Conservation (phyloP, 2,797 vertebrate genomes). For the Peromyscus nudipes region DNA sequence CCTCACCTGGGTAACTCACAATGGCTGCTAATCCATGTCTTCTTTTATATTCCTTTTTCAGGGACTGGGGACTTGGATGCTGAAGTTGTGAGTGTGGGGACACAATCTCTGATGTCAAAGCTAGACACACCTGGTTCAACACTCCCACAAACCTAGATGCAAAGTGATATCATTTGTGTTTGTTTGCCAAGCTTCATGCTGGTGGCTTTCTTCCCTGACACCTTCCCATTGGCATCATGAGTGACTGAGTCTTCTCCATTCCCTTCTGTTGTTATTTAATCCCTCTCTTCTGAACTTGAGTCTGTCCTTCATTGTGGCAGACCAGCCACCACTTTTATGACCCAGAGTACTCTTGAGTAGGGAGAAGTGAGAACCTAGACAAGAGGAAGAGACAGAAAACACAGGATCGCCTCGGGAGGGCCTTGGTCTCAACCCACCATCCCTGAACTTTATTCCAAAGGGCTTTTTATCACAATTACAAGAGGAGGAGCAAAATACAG, state of each 20-base stretch:
- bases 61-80: background rate
- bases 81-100: background rate
- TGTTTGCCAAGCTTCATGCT: background rate
- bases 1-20: background rate
- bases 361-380: too few relatives aligned
- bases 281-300: background rate
- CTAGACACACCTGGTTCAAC: background rate
- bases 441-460: too few relatives aligned
- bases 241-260: background rate
- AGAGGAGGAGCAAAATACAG: too few relatives aligned
- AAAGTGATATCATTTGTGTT: background rate
- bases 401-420: too few relatives aligned
- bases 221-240: background rate
- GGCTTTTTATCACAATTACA: too few relatives aligned
- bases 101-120: background rate
- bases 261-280: background rate
- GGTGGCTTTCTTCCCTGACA: background rate
- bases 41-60: background rate
- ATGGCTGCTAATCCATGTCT: background rate
- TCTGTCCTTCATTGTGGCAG: background rate
- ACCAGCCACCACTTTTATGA: too few relatives aligned
- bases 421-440: too few relatives aligned
- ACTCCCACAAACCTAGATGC: background rate
- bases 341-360: too few relatives aligned
- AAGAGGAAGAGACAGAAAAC: too few relatives aligned